Evolutionary conservation across 2,888 invertebrate species (phyloP).

Genomic region (Stenoptilia bipunctidactyla): DNA sequence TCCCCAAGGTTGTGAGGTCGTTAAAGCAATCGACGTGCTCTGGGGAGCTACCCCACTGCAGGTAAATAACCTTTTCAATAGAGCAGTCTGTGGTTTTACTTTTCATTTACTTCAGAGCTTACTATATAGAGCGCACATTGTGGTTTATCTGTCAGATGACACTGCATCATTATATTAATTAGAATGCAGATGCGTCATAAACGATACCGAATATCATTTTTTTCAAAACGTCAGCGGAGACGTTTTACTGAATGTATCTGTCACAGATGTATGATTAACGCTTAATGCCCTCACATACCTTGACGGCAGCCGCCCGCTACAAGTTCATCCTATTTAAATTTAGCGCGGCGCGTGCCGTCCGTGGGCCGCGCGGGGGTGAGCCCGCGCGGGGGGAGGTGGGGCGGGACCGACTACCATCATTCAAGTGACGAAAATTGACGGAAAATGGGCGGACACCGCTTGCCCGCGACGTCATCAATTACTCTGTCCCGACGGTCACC

Average conservation of each 20-base stretch:
- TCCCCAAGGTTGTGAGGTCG: neutral
- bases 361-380: slow-evolving; percentile 25
- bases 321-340: slow-evolving; percentile 70
- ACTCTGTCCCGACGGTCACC: slow-evolving; percentile 64
- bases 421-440: slow-evolving; percentile 72
- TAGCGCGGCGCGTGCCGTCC: slow-evolving; percentile 66
- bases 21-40: neutral
- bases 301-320: slow-evolving; percentile 54
- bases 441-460: slow-evolving; percentile 70
- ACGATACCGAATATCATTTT: slow-evolving; percentile 7
- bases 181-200: slow-evolving; percentile 16
- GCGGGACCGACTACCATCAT: slow-evolving; percentile 65
- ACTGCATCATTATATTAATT: slow-evolving; percentile 4
- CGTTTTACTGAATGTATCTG: slow-evolving; percentile 48
- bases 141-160: neutral
- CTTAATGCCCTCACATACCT: slow-evolving; percentile 52
- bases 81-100: slow-evolving; percentile 12
- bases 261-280: slow-evolving; percentile 68
- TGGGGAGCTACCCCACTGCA: neutral
- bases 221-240: slow-evolving; percentile 35
- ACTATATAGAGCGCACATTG: too few species aligned
- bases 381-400: slow-evolving; percentile 23
- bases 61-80: neutral
- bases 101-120: too few species aligned
- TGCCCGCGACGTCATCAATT: slow-evolving; percentile 69